A percentile compares a stretch with the other conserved stretches of the same genome.
Evolutionary conservation across 2,113 vertebrate genomes (phyloP).

Genomic region (Copsychus sechellarum): DNA sequence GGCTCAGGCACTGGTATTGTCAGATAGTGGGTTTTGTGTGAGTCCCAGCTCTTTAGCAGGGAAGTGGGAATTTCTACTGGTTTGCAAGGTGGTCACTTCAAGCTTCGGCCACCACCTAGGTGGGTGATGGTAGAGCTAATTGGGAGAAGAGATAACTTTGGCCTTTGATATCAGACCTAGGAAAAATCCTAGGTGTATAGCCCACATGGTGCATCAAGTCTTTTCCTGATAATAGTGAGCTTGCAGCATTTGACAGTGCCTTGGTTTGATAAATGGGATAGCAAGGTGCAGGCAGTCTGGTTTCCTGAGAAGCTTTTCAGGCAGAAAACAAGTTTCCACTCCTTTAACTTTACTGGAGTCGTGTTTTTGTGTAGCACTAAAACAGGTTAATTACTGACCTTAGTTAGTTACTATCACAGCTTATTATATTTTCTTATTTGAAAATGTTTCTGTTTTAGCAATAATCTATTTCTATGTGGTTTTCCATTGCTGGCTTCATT

Average conservation of each 20-base stretch:
- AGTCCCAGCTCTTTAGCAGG: not conserved
- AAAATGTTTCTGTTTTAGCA: not conserved
- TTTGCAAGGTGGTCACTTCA: not conserved
- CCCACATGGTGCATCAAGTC: not conserved
- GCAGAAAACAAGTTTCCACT: not conserved
- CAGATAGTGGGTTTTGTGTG: not conserved
- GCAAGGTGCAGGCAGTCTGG: not conserved
- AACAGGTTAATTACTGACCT: not conserved
- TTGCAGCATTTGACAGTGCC: not conserved
- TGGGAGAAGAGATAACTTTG: not conserved
- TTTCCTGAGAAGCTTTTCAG: not conserved
- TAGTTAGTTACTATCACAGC: not conserved
- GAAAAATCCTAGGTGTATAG: not conserved
- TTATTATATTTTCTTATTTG: not conserved
- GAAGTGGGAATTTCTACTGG: not conserved
- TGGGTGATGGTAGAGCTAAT: not conserved
- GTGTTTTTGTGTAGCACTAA: not conserved
- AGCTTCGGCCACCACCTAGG: not conserved
- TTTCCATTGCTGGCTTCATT: not conserved
- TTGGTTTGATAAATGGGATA: not conserved
- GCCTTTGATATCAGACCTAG: not conserved
- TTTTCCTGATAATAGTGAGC: accelerated
- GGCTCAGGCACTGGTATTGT: not conserved
- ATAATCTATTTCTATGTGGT: not conserved
- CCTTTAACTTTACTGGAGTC: not conserved